A percentile compares a stretch with the other conserved stretches of the same genome.
phyloP scores from a whole-genome alignment of 2,113 vertebrate species.

The Cepphus grylle region DNA sequence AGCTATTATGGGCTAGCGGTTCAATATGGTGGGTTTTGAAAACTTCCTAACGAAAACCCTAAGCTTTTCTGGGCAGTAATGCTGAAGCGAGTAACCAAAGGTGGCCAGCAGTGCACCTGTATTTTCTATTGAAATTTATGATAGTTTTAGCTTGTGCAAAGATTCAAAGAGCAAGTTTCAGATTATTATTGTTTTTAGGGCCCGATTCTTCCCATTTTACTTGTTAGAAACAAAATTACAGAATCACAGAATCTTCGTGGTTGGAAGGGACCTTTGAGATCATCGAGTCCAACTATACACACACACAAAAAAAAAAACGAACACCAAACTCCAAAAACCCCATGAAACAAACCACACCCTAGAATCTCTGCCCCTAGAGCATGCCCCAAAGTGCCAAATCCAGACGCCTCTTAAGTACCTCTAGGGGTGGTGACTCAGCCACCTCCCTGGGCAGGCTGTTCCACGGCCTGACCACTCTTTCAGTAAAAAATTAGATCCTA shows the following conservation, averaged over 20 bases:
- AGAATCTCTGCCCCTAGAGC: too few species aligned
- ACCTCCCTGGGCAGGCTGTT: too few species aligned
- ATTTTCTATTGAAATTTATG: not conserved
- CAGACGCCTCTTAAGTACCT: too few species aligned
- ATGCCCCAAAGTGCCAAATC: too few species aligned
- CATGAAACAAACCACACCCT: too few species aligned
- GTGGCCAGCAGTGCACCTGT: not conserved
- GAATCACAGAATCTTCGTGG: too few species aligned
- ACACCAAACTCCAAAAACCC: too few species aligned
- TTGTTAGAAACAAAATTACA: conserved; percentile 8
- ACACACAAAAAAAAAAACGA: too few species aligned
- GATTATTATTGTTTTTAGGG: not conserved
- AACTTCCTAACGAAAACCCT: conserved; percentile 40
- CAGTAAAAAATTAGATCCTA: conserved; percentile 17
- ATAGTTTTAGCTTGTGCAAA: not conserved
- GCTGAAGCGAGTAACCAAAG: not conserved
- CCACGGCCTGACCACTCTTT: too few species aligned
- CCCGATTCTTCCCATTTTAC: not conserved
- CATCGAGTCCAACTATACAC: too few species aligned
- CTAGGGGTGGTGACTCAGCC: too few species aligned
- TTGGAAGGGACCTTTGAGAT: too few species aligned
- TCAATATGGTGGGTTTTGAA: conserved; percentile 62
- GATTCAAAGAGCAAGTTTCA: not conserved
- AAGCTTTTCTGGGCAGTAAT: not conserved
- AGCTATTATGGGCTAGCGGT: conserved; percentile 47